Evolutionary conservation across 1,140 invertebrate genomes (phyloP).

Genomic region (Mactra quadrangularis): DNA sequence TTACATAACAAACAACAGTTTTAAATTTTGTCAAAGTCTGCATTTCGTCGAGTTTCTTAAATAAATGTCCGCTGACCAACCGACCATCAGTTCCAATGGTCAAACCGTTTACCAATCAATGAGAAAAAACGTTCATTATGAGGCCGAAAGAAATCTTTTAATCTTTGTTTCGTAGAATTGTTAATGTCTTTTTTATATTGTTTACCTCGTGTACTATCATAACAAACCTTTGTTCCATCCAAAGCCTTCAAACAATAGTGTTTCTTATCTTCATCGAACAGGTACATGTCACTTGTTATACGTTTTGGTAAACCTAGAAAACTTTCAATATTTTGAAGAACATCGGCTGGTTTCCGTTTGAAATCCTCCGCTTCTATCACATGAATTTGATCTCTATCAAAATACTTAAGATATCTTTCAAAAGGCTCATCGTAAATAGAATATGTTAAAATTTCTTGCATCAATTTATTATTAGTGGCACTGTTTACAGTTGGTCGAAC

Average conservation of each 20-base stretch:
- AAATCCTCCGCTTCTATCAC: conserved; percentile 3
- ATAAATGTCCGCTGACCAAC: too few species aligned
- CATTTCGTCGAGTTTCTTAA: too few species aligned
- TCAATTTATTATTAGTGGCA: too few species aligned
- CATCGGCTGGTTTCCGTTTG: neutral
- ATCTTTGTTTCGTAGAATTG: neutral
- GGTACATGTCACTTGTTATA: neutral
- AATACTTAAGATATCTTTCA: conserved; percentile 4
- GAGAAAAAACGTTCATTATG: neutral
- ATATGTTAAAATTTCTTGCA: neutral
- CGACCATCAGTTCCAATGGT: too few species aligned
- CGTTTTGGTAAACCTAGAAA: neutral
- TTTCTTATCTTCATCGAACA: neutral
- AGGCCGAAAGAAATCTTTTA: neutral
- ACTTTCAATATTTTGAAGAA: conserved; percentile 1
- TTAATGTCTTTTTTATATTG: conserved; percentile 6
- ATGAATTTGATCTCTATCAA: conserved; percentile 5
- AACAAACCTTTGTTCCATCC: neutral
- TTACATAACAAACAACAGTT: too few species aligned
- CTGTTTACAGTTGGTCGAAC: too few species aligned
- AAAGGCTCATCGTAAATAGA: neutral
- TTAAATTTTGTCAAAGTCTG: too few species aligned
- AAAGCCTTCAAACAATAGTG: neutral
- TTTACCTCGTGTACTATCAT: neutral
- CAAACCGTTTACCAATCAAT: neutral